Conservation (phyloP, 1,140 invertebrate species). For the Zaprionus gabonicus region DNA sequence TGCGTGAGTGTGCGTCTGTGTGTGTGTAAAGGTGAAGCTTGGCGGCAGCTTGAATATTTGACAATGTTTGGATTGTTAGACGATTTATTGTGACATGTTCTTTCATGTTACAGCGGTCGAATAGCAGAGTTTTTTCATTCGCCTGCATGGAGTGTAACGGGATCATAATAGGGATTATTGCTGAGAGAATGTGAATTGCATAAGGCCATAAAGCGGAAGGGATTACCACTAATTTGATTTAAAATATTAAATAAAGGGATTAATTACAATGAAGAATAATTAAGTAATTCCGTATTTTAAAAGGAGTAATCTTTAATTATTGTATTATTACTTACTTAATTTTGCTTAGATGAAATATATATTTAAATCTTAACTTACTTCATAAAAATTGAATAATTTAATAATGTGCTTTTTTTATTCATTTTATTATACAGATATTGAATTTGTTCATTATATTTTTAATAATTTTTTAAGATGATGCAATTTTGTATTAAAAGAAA, state of each 20-base stretch:
- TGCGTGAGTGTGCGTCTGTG: slow-evolving; percentile 1
- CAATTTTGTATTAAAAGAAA: no score
- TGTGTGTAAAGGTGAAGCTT: background rate
- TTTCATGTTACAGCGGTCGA: slow-evolving; percentile 27
- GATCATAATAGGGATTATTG: background rate
- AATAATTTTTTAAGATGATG: no score
- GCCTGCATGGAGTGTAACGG: background rate
- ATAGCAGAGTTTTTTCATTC: slow-evolving; percentile 4
- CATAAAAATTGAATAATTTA: no score
- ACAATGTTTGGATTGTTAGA: slow-evolving; percentile 42
- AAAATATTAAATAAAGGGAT: background rate
- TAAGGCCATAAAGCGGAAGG: background rate
- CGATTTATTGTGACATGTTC: slow-evolving; percentile 46
- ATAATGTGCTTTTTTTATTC: no score
- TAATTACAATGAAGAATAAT: background rate
- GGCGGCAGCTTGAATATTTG: slow-evolving; percentile 29
- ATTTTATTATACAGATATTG: no score
- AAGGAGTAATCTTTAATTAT: no score
- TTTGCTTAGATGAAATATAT: no score
- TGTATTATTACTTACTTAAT: no score
- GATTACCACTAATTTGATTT: background rate
- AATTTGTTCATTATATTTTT: no score
- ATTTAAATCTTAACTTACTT: no score
- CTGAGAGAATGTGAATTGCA: background rate
- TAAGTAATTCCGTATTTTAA: background rate